A percentile compares a stretch with the other conserved stretches of the same genome.
Conservation (phyloP, 2,797 vertebrate genomes). For the Neoniphon sammara region DNA sequence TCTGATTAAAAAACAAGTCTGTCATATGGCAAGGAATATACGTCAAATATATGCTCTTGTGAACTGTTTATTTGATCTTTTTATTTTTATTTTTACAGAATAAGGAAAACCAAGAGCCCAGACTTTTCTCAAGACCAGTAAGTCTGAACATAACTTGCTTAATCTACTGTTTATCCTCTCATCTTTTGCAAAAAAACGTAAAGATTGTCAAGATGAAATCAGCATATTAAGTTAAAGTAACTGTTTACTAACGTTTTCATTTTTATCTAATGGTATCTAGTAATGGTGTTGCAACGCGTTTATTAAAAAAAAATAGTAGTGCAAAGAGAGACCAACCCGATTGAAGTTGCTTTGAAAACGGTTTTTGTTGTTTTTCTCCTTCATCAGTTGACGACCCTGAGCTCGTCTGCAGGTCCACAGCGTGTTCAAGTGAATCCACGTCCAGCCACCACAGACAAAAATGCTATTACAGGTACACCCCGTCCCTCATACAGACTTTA, state of each 20-base stretch:
- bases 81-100: constrained; percentile 72
- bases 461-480: constrained; percentile 61
- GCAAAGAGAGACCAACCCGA: not conserved
- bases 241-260: not conserved
- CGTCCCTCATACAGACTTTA: not conserved
- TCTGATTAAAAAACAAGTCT: no score
- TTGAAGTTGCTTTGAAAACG: not conserved
- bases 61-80: not conserved
- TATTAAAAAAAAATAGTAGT: not conserved
- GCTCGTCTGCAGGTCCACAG: constrained; percentile 63
- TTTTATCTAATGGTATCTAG: not conserved
- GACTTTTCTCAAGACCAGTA: constrained; percentile 69
- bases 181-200: no score
- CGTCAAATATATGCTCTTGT: not conserved
- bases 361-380: constrained; percentile 8
- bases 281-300: not conserved
- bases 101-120: constrained; percentile 83
- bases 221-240: no score
- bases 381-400: constrained; percentile 64
- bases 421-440: constrained; percentile 71
- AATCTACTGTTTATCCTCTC: not conserved
- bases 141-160: constrained; percentile 27
- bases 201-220: no score
- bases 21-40: not conserved
- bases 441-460: constrained; percentile 52